Conservation (phyloP, 2,113 vertebrate species). For the Nesoenas mayeri region DNA sequence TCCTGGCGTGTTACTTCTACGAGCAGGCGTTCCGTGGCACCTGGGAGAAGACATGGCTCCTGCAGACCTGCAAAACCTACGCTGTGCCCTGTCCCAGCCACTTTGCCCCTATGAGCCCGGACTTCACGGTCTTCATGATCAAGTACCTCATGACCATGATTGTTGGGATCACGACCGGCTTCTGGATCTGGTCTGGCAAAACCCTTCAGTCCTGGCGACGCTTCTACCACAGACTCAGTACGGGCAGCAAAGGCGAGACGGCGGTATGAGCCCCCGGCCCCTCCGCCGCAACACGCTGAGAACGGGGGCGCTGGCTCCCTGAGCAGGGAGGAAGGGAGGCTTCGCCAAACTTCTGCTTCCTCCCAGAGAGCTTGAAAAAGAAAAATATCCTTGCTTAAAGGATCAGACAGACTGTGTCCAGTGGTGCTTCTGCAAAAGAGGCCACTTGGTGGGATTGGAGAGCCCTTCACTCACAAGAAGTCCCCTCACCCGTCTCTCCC, state of each 20-base stretch:
- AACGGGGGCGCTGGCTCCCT: background rate
- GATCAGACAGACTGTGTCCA: background rate
- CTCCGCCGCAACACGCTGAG: background rate
- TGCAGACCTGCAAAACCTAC: conserved; percentile 88
- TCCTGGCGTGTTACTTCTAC: conserved; percentile 91
- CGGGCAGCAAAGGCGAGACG: conserved; percentile 93
- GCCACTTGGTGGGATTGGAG: background rate
- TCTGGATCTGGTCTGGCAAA: conserved; percentile 96
- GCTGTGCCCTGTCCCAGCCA: conserved; percentile 83
- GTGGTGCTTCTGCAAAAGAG: background rate
- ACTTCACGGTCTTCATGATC: conserved; percentile 93
- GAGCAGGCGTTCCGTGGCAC: conserved; percentile 88
- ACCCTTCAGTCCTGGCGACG: conserved; percentile 90
- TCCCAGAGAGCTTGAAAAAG: background rate
- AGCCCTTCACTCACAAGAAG: background rate
- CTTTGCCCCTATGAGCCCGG: conserved; percentile 83
- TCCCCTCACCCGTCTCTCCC: background rate
- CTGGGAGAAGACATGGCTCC: conserved; percentile 91
- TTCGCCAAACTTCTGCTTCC: background rate
- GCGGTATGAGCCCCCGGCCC: conserved; percentile 82
- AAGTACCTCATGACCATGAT: conserved; percentile 97
- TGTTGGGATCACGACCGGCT: conserved; percentile 90
- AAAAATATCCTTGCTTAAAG: background rate
- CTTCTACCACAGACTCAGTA: conserved; percentile 88
- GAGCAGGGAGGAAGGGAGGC: background rate